Base-by-base conservation (phyloP, 2,797 vertebrate genomes). In the Schizopygopsis malacanthus region DNA sequence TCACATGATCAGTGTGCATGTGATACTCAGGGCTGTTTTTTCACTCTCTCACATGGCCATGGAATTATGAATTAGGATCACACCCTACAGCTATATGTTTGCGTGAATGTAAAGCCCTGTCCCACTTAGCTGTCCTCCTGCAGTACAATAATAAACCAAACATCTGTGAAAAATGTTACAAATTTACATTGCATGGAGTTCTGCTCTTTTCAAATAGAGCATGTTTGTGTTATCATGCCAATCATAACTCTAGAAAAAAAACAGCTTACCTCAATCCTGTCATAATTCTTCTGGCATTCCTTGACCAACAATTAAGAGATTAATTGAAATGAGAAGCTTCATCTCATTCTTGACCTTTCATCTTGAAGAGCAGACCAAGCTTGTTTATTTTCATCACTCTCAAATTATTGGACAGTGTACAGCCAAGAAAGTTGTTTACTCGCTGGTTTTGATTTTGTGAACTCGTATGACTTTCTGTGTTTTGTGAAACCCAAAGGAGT, bases 1-100 rank as follows among this genome's bases (percentile, higher is more conserved):
- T 85, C 86, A 86, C 85, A 86, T 88, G 82, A 85, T 76, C 41
- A 28, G 73, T 33, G 41, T 41, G 56, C 54, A 15, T 87, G 89
- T 86, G 86, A 86, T 82, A 82, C 72, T 86, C 65, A 81, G 56
- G 4, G 33, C 28, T 79, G 79, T 86, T 67, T 79, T 71, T 81
- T 56, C 65, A 43, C 63, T 39, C 63, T 83, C 80, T 82, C 86
- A 89, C 82, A 67, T 80, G 61, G 75, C 83, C 56, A 77, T 85
- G 86, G 86, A 89, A 88, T 89, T 77, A 90, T 79, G 33, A 85
- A 72, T 77, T 16, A 41, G 16, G 59, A 82, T 88, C 77, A 87
- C 82, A 89, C 89, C 81, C 82, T 56, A 76, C 22, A 69, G 69
- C 16, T 33, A 20, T 84, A 65, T 20, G n/a, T 73, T 47, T 79